A percentile compares a stretch with the other conserved stretches of the same genome.
phyloP scores from a whole-genome alignment of 2,113 vertebrate species.

The Crotalus viridis region DNA sequence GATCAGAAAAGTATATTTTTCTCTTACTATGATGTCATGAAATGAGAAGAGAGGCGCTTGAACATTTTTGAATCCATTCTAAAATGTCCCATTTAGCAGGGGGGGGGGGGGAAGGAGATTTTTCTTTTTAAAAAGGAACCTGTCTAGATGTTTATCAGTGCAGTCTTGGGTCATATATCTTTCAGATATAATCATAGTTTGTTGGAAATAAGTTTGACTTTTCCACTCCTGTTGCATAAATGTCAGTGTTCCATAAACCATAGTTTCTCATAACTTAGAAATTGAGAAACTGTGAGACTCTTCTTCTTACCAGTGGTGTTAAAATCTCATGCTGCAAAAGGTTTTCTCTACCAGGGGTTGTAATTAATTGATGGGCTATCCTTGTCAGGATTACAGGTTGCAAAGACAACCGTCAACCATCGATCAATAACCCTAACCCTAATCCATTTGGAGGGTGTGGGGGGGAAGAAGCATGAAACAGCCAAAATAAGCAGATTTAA shows the following conservation, averaged over 20 bases:
- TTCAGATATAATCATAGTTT: background rate
- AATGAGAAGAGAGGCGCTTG: conserved; percentile 24
- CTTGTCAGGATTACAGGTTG: background rate
- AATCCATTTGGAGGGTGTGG: background rate
- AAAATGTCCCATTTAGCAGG: background rate
- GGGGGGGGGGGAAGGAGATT: background rate
- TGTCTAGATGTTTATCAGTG: background rate
- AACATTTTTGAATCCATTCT: conserved; percentile 41
- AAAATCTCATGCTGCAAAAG: background rate
- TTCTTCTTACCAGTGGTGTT: background rate
- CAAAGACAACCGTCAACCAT: background rate
- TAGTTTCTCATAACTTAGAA: background rate
- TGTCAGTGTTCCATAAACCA: background rate
- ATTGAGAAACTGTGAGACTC: background rate
- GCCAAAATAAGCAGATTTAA: background rate
- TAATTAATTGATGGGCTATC: background rate
- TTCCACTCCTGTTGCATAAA: background rate
- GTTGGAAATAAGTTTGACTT: background rate
- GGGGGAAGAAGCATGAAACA: background rate
- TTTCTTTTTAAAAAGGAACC: conserved; percentile 25
- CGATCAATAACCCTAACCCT: background rate
- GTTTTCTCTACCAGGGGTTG: background rate
- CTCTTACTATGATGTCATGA: conserved; percentile 28
- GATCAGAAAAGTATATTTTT: conserved; percentile 7
- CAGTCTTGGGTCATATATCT: background rate